These are phyloP conservation scores for Protosalanx chinensis DNA, from an alignment of 2,797 vertebrate genomes.

Conservation along the genomic window DNA sequence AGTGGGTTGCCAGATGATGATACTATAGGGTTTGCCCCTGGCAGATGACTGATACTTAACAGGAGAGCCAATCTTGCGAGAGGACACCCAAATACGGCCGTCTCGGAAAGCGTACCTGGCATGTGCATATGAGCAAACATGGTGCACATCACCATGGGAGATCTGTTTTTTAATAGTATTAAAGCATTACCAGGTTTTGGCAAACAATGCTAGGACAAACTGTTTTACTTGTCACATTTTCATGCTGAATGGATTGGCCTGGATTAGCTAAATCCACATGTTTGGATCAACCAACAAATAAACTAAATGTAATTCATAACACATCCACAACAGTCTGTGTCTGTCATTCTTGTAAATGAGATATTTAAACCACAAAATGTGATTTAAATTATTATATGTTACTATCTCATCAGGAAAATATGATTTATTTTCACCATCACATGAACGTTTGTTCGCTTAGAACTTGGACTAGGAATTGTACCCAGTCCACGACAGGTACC, in stretches of 20 bases:
- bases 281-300: conserved; percentile 20
- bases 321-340: neutral
- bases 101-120: conserved; percentile 29
- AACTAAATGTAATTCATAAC: conserved; percentile 19
- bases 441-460: neutral
- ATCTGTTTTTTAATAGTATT: conserved; percentile 35
- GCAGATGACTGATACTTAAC: conserved; percentile 17
- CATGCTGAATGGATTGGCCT: conserved; percentile 19
- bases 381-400: no score
- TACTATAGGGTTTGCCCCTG: conserved; percentile 11
- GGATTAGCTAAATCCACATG: conserved; percentile 32
- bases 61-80: neutral
- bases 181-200: conserved; percentile 35
- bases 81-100: conserved; percentile 15
- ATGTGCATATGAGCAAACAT: conserved; percentile 22
- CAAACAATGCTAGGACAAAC: conserved; percentile 24
- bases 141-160: conserved; percentile 10
- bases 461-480: neutral
- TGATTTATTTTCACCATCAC: no score
- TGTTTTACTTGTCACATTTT: conserved; percentile 51
- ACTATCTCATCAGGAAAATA: no score
- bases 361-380: neutral
- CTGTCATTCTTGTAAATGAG: neutral
- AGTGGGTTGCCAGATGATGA: neutral
- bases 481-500: neutral